Percentiles rank a stretch among this genome's conserved stretches.
phyloP scores from a whole-genome alignment of 1,140 invertebrate species.

The Zaprionus lachaisei region DNA sequence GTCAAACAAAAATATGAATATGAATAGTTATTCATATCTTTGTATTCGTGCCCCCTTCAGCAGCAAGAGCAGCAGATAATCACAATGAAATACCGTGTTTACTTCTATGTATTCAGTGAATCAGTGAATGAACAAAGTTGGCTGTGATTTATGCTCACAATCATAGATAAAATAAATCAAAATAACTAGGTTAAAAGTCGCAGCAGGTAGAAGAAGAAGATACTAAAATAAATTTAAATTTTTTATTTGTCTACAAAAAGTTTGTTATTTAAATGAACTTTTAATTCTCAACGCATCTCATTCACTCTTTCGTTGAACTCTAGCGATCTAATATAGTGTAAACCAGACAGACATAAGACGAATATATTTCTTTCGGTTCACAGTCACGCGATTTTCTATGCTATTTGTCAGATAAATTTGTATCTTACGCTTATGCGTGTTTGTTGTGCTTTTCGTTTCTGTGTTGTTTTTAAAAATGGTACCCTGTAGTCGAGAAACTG shows the following conservation, averaged over 20 bases:
- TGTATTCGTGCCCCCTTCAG: background rate
- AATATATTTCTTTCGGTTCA: slow-evolving; percentile 34
- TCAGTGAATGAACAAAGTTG: slow-evolving; percentile 16
- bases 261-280: slow-evolving; percentile 2
- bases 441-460: background rate
- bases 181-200: background rate
- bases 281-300: background rate
- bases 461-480: slow-evolving; percentile 5
- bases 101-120: background rate
- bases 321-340: background rate
- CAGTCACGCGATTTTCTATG: slow-evolving; percentile 53
- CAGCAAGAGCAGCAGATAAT: background rate
- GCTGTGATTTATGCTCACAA: background rate
- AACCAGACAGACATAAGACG: background rate
- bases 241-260: background rate
- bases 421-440: slow-evolving; percentile 32
- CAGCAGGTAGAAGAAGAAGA: background rate
- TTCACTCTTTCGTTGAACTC: background rate
- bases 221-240: background rate
- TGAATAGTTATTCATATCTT: background rate
- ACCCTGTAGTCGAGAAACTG: background rate
- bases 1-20: slow-evolving; percentile 9
- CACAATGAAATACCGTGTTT: background rate
- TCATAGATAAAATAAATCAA: background rate
- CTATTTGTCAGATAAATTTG: slow-evolving; percentile 56